Evolutionary conservation across 2,888 invertebrate genomes (phyloP), one percentile per base, ranked within the genome.

Genomic region (Diabrotica balteata): DNA sequence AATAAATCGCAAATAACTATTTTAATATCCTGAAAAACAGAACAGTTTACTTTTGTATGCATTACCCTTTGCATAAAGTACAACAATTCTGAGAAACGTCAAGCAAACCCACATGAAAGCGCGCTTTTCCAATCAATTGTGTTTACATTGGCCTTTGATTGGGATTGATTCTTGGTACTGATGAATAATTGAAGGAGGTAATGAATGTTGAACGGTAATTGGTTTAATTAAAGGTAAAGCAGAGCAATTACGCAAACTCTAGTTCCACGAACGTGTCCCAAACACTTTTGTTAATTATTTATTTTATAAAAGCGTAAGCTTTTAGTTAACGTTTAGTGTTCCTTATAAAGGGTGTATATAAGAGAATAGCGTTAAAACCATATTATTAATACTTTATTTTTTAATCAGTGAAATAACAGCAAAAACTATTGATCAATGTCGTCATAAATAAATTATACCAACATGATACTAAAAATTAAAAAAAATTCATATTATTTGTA

Each of bases 161-260:
- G 32, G 64, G 66, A 71, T 71, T 69, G 71, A 67, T 71, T 71
- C 69, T 62, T 45, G 52, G 64, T 67, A 67, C 11, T 59, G 43
- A 45, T 71, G 62, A 71, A 71, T 71, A 71, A 71, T 71, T 67
- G 59, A 71, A 60, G 46, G 63, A 42, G 53, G 61, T 67, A 69
- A 71, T 67, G 68, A 71, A 71, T 69, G 71, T 71, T 68, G 68
- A 67, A 71, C 66, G 67, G 62, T 72, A 74, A 74, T 74, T 72
- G 72, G 64, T 60, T 72, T 73, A 74, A 74, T 74, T 74, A 67
- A 67, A 68, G 66, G 67, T 65, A 66, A 70, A 66, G 67, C 69
- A 32, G 54, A 67, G 51, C 73, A 73, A 73, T 74, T 71, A 73
- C 62, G 58, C 32, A 61, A 32, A 59, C 50, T 64, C 44, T 47